Conservation (phyloP, 2,113 vertebrate genomes). For the Pogonocichla stellata region DNA sequence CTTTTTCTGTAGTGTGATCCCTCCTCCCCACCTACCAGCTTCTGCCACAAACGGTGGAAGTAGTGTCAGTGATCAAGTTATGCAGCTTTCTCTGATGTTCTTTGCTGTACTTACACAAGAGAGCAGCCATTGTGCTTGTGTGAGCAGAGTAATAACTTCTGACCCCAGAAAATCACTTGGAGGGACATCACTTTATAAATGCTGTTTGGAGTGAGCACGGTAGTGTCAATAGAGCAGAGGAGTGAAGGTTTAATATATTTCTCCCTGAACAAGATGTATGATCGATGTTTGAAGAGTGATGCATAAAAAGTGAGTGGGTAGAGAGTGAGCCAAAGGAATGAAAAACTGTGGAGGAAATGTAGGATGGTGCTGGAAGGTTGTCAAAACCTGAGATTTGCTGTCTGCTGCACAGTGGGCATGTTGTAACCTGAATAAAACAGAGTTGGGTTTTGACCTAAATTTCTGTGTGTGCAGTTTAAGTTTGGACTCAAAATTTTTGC, state of each 20-base stretch:
- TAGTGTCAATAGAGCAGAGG: not conserved
- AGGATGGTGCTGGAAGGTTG: slow-evolving; percentile 51
- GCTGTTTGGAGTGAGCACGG: not conserved
- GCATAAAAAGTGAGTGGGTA: slow-evolving; percentile 50
- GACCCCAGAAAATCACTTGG: not conserved
- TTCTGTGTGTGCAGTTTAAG: not conserved
- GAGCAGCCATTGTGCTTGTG: not conserved
- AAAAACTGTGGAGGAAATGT: slow-evolving; percentile 48
- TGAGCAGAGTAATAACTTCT: not conserved
- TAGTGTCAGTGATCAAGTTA: not conserved
- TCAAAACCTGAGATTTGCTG: slow-evolving; percentile 31
- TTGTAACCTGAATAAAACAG: slow-evolving; percentile 31
- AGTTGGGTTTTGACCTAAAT: slow-evolving; percentile 34
- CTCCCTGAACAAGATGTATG: not conserved
- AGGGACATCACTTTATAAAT: not conserved
- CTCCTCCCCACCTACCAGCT: slow-evolving; percentile 29
- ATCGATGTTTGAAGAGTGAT: not conserved
- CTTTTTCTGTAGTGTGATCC: slow-evolving; percentile 10
- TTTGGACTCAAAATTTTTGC: not conserved
- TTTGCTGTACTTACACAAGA: not conserved
- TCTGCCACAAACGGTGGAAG: not conserved
- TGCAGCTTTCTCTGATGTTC: not conserved
- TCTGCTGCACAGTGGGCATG: slow-evolving; percentile 23
- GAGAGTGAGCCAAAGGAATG: slow-evolving; percentile 51
- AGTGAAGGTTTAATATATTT: not conserved